Percentiles rank a stretch among this genome's conserved stretches.
Conservation (phyloP, 2,113 vertebrate species). For the Antigone vipio region DNA sequence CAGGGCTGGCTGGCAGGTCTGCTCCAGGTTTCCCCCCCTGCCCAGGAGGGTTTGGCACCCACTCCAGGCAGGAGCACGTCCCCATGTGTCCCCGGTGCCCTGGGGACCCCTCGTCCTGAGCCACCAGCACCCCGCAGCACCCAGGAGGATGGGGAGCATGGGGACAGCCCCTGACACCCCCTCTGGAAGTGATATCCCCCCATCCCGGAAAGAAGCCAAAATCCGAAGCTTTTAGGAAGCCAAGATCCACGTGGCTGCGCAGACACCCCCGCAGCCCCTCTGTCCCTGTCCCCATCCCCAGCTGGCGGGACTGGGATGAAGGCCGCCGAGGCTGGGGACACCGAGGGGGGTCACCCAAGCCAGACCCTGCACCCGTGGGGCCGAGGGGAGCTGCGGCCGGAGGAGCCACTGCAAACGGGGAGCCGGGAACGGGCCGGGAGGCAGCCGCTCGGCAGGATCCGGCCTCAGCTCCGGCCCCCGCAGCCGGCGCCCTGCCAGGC, state of each 20-base stretch:
- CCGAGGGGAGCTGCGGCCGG: background rate
- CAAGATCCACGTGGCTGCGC: background rate
- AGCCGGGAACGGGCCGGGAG: background rate
- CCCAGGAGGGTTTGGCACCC: background rate
- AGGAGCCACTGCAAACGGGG: background rate
- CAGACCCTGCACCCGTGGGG: background rate
- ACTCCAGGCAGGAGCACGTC: fast-evolving
- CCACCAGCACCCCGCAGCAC: background rate
- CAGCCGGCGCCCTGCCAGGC: background rate
- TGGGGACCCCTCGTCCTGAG: background rate
- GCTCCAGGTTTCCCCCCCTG: background rate
- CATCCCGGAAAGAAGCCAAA: background rate
- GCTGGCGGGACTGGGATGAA: fast-evolving
- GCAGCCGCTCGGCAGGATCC: background rate
- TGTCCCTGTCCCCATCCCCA: fast-evolving
- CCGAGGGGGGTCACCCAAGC: fast-evolving
- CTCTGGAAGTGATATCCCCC: background rate
- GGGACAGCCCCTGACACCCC: background rate
- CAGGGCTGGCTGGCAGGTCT: background rate
- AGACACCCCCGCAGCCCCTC: background rate
- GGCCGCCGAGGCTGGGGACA: background rate
- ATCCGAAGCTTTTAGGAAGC: background rate
- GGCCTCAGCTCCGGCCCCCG: background rate
- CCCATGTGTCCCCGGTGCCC: background rate
- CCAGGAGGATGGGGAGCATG: fast-evolving